A percentile compares a stretch with the other conserved stretches of the same genome.
Conservation (phyloP, 2,113 vertebrate genomes). For the Clinocottus analis region DNA sequence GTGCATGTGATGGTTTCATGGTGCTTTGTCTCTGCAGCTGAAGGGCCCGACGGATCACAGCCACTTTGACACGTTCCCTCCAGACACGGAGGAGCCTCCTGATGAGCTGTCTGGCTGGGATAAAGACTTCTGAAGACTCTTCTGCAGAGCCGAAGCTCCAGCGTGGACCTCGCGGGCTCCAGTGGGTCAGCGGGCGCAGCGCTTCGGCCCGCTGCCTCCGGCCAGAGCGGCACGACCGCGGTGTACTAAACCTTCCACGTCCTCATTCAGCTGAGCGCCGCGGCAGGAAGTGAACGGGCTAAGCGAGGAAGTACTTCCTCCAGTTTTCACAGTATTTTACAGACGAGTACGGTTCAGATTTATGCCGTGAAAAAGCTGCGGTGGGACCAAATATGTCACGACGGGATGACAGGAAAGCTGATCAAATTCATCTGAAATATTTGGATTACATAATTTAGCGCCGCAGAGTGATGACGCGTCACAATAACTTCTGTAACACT, state of each 20-base stretch:
- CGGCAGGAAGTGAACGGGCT: background rate
- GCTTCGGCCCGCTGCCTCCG: background rate
- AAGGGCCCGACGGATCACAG: conserved; percentile 83
- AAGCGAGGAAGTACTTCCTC: background rate
- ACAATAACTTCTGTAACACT: background rate
- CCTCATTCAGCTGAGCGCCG: too few relatives aligned
- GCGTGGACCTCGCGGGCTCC: background rate
- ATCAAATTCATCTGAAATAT: background rate
- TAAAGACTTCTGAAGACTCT: conserved; percentile 78
- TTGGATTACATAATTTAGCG: background rate
- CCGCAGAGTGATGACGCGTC: background rate
- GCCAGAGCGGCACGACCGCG: too few relatives aligned
- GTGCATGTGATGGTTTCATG: background rate
- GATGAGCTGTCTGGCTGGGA: conserved; percentile 85
- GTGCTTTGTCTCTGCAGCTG: conserved; percentile 63
- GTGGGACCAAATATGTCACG: background rate
- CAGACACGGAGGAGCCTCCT: conserved; percentile 77
- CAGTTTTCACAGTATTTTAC: background rate
- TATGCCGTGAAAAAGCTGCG: background rate
- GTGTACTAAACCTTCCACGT: background rate
- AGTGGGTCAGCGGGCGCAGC: background rate
- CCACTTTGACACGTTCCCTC: conserved; percentile 83
- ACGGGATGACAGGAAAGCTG: background rate
- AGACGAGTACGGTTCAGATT: background rate
- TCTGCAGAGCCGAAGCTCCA: background rate